These are phyloP conservation scores for Cheilosia scutellata DNA, from an alignment of 2,888 invertebrate genomes.

Conservation along the genomic window DNA sequence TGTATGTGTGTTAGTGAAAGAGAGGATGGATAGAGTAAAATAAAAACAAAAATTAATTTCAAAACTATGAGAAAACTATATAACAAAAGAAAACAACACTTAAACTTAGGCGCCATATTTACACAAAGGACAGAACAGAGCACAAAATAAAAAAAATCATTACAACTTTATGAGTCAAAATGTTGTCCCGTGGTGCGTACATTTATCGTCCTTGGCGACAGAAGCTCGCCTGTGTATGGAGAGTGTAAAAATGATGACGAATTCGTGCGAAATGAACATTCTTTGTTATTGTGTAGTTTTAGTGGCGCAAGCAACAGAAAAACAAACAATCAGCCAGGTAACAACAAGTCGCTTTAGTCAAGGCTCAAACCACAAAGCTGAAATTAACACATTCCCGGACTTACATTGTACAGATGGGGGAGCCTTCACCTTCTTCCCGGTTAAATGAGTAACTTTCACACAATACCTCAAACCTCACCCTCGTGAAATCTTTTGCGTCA, in stretches of 20 bases:
- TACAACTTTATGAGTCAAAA: conserved; percentile 45
- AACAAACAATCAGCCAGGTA: conserved; percentile 39
- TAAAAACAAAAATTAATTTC: conserved; percentile 17
- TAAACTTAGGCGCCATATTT: conserved; percentile 34
- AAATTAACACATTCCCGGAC: conserved; percentile 37
- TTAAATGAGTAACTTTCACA: conserved; percentile 17
- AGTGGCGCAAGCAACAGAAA: conserved; percentile 23
- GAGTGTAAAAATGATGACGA: conserved; percentile 20
- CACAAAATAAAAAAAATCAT: conserved; percentile 24
- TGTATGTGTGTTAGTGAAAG: conserved; percentile 48
- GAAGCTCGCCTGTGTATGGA: conserved; percentile 16
- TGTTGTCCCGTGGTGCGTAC: conserved; percentile 31
- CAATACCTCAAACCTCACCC: conserved; percentile 2
- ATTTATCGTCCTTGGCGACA: conserved; percentile 33
- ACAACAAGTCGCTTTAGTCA: conserved; percentile 37
- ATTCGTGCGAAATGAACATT: conserved; percentile 34
- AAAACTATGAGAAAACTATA: conserved; percentile 16
- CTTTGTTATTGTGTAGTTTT: conserved; percentile 26
- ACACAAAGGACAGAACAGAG: conserved; percentile 32
- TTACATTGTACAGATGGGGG: conserved; percentile 29
- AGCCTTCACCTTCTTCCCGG: neutral
- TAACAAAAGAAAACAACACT: conserved; percentile 18
- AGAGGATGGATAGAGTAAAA: conserved; percentile 40
- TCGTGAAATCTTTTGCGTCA: neutral
- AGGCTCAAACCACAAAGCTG: conserved; percentile 57